These are phyloP conservation scores for Hafferia zeledoni DNA, from an alignment of 2,797 vertebrate species.

Conservation along the genomic window DNA sequence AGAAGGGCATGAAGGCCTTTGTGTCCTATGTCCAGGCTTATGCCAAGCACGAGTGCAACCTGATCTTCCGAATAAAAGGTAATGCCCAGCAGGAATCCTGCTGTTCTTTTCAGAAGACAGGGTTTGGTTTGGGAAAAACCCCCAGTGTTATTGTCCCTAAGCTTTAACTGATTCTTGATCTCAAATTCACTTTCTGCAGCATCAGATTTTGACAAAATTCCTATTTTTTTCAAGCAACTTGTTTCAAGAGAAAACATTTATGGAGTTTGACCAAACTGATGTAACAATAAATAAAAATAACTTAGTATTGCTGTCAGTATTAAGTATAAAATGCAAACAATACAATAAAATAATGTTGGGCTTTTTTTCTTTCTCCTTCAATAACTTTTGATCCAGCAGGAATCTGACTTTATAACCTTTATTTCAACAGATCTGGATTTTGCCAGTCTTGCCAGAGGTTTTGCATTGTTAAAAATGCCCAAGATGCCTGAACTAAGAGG, in stretches of 20 bases:
- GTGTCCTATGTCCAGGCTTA: slow-evolving; percentile 93
- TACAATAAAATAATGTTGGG: not conserved
- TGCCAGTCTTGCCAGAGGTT: slow-evolving; percentile 85
- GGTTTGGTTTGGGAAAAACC: not conserved
- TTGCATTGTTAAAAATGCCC: slow-evolving; percentile 91
- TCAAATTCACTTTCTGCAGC: not conserved
- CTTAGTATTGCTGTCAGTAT: not conserved
- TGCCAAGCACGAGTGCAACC: slow-evolving; percentile 92
- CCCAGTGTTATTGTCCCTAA: fast-evolving
- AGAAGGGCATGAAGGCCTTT: slow-evolving; percentile 91
- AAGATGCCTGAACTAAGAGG: slow-evolving; percentile 94
- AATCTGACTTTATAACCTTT: not conserved
- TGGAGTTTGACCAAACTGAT: not conserved
- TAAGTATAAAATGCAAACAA: not conserved
- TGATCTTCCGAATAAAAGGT: slow-evolving; percentile 97
- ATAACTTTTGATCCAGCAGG: not conserved
- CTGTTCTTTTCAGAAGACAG: not conserved
- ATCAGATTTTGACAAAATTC: not conserved
- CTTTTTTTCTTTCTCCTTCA: not conserved
- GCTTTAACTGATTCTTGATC: not conserved
- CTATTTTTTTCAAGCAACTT: not conserved
- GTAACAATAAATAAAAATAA: not conserved
- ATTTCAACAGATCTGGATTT: slow-evolving; percentile 88
- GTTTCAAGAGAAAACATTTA: not conserved
- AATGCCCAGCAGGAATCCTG: not conserved